Evolutionary conservation across 2,113 vertebrate genomes (phyloP).

Genomic region (Actinemys pallida): DNA sequence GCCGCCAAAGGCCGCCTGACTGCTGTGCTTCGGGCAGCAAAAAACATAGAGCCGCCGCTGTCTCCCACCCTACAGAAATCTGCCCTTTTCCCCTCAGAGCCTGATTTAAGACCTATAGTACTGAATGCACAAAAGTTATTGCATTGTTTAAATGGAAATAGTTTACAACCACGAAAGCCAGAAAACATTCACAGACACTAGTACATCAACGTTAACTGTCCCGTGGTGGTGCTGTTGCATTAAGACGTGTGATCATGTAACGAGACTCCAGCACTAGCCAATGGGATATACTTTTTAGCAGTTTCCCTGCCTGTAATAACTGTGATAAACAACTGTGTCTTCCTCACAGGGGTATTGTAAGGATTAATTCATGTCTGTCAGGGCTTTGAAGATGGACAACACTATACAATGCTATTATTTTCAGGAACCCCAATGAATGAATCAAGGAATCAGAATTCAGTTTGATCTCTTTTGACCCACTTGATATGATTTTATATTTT

Average conservation of each 20-base stretch:
- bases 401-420: constrained; percentile 19
- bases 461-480: neutral
- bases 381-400: constrained; percentile 57
- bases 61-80: neutral
- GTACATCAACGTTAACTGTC: neutral
- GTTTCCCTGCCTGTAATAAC: neutral
- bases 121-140: neutral
- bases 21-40: no score
- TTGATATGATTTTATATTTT: neutral
- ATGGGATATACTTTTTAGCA: fast-evolving
- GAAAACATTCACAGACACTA: neutral
- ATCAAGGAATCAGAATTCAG: neutral
- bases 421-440: constrained; percentile 46
- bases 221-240: neutral
- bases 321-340: neutral
- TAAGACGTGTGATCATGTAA: neutral
- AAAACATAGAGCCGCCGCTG: no score
- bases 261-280: neutral
- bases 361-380: constrained; percentile 49
- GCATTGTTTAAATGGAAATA: neutral
- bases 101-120: neutral
- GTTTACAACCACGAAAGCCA: neutral
- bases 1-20: no score
- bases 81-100: neutral
- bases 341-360: neutral